Conservation (phyloP, 2,113 vertebrate genomes). For the Atrichornis clamosus region DNA sequence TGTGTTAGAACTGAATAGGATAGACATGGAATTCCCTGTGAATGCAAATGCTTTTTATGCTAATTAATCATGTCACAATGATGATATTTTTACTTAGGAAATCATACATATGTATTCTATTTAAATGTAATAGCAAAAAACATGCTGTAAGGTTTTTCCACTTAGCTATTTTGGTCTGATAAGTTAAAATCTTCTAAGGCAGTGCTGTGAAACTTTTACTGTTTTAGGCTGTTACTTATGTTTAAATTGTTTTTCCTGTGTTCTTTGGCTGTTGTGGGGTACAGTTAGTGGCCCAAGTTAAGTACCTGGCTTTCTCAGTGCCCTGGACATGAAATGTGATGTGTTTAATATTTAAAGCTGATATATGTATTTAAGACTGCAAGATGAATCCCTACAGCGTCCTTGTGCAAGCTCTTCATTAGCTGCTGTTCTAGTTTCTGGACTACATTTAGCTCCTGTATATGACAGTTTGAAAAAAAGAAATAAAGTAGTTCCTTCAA, state of each 20-base stretch:
- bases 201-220: not conserved
- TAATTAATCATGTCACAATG: not conserved
- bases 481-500: not conserved
- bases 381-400: not conserved
- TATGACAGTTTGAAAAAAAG: not conserved
- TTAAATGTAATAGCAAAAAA: not conserved
- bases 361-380: not conserved
- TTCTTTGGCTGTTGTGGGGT: not conserved
- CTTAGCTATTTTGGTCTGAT: not conserved
- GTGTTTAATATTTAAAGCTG: not conserved
- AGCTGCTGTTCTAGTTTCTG: not conserved
- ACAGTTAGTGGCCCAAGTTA: not conserved
- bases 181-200: not conserved
- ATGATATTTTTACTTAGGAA: not conserved
- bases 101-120: not conserved
- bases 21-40: not conserved
- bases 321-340: not conserved
- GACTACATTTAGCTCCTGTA: not conserved
- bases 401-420: not conserved
- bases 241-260: not conserved
- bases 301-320: not conserved
- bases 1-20: not conserved
- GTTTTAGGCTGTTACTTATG: not conserved
- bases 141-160: not conserved
- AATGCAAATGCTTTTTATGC: not conserved